Base-by-base conservation (phyloP, 2,888 invertebrate genomes). In the Agrilus mali region DNA sequence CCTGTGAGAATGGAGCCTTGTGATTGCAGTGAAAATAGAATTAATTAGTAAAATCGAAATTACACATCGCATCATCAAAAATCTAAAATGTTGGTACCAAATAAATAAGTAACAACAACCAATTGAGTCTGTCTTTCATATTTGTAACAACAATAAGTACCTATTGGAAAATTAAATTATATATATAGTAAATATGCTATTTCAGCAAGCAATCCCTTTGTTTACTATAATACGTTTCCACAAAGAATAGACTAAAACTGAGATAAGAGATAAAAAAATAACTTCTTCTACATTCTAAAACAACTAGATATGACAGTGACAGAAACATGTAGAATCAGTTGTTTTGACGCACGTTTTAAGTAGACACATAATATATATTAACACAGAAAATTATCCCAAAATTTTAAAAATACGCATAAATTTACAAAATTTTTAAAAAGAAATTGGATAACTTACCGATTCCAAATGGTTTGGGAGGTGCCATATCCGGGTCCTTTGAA, bases 1-100 rank as follows among this genome's bases (percentile, higher is more conserved):
- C 83, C 83, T 83, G 83, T 82, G 75, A 83, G 77, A 78, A 83
- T 82, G 76, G 83, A 81, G 81, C 82, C 82, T 82, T 81, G 76
- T 74, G 77, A 74, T 77, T 75, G 80, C 75, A 75, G 73, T 77
- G 75, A 74, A 70, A 67, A 69, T 71, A 71, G 70, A 74, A 71
- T 72, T 64, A 64, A 72, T 75, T 75, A 75, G 74, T 74, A 57
- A 27, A 27, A 27, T 27, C 27, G 10, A 27, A 10, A 27, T 10
- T 27, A 27, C 10, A 27, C 27, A 27, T 27, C 10, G 43, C 38
- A 46, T 51, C 47, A 46, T 47, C 27, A 27, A 27, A 27, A 27
- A 27, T 27, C 27, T 27, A 27, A 27, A 27, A 27, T 4, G 27
- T 27, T 8, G 5, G 2, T 7, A 20, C 20, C 6, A 20, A 20